Evolutionary conservation across 2,797 vertebrate species (phyloP).

Genomic region (Acipenser oxyrinchus): DNA sequence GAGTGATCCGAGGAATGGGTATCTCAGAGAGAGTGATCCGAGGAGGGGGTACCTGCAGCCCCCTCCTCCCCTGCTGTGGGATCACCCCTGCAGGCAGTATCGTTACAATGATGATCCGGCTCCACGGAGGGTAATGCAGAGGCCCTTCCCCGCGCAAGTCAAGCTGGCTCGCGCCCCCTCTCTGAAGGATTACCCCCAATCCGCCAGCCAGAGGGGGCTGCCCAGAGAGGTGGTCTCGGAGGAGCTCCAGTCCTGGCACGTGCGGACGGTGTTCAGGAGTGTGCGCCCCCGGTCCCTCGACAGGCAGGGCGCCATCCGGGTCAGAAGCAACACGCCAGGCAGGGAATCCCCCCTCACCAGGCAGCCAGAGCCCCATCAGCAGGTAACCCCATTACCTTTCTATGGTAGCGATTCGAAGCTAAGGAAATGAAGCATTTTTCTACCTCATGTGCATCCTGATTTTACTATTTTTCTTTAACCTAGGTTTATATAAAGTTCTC

Average conservation of each 20-base stretch:
- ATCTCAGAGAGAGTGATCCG: conserved; percentile 38
- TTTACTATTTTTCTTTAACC: no score
- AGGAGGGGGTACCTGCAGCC: conserved; percentile 36
- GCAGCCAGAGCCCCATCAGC: conserved; percentile 42
- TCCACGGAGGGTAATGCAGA: conserved; percentile 45
- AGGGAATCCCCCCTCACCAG: conserved; percentile 42
- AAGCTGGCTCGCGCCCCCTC: conserved; percentile 64
- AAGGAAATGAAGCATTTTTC: no score
- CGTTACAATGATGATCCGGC: conserved; percentile 48
- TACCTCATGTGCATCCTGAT: no score
- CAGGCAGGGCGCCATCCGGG: conserved; percentile 62
- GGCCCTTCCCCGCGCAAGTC: conserved; percentile 47
- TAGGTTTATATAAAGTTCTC: no score
- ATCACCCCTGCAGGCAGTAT: conserved; percentile 37
- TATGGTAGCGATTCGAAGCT: conserved; percentile 3
- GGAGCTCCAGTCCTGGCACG: conserved; percentile 79
- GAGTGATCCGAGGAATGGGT: conserved; percentile 34
- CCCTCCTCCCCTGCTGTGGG: conserved; percentile 24
- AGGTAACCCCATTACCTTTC: conserved; percentile 38
- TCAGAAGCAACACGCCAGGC: conserved; percentile 38
- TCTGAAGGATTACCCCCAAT: conserved; percentile 56
- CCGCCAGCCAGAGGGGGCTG: conserved; percentile 33
- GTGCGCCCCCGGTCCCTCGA: conserved; percentile 72
- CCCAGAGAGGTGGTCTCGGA: conserved; percentile 65
- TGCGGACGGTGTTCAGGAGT: conserved; percentile 57